Evolutionary conservation across 2,888 invertebrate species (phyloP), one percentile per base, ranked within the genome.

Genomic region (Orchesella flavescens): DNA sequence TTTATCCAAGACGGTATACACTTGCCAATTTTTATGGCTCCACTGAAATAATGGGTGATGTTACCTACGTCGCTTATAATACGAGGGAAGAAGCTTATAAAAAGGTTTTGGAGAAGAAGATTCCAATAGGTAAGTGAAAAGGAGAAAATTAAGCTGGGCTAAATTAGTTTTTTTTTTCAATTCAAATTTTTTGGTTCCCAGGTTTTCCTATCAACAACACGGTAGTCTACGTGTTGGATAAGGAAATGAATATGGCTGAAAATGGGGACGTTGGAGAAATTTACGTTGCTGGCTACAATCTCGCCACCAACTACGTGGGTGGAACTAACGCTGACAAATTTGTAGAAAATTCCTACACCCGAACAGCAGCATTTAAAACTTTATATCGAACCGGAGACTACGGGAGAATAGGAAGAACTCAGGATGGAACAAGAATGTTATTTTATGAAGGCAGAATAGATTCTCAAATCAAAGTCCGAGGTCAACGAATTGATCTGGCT

Each of bases 31-130:
- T 97, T 89, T 97, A 97, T 89, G 97, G 97, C 0, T 96, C 96
- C 86, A 97, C 97, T 0, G 97, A 97, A 90, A 93, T 96, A 0
- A 96, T 96, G 94, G 97, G 96, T 0, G 97, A 97, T 89, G 96
- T 97, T 1, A 96, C 96, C 0, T 96, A 93, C 89, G 93, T 94
- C 87, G 91, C 94, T 0, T 91, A 96, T 88, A 92, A 92, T 80
- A 92, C 91, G 69, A 89, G 91, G 15, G 79, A 89, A 13, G 89
- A 89, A 15, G 87, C 77, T 78, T 91, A 91, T 3, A 93, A 95
- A 87, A 89, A 95, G 81, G 73, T 77, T 10, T 49, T 85, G 21
- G 92, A 93, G 12, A 88, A 88, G 57, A 94, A 94, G 87, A 93
- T 97, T 69, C 96, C 97, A 3, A 96, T 97, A 87, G 96, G 96